phyloP scores from a whole-genome alignment of 2,797 vertebrate genomes.

The Dipus sagitta region DNA sequence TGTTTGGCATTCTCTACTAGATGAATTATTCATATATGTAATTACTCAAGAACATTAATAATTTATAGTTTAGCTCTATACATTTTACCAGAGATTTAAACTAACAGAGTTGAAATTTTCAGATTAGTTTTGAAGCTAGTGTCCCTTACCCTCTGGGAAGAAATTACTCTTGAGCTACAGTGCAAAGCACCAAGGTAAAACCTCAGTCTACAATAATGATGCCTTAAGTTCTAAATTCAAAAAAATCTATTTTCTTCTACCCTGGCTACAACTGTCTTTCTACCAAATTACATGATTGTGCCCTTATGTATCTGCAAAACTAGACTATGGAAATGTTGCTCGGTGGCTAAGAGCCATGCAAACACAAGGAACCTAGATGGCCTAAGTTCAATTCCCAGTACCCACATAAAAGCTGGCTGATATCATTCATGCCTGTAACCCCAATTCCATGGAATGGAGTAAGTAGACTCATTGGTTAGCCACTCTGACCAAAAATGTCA shows the following conservation, averaged over 20 bases:
- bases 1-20: neutral
- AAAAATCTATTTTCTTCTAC: conserved; percentile 23
- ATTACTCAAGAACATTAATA: neutral
- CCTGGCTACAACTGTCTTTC: neutral
- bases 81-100: neutral
- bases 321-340: neutral
- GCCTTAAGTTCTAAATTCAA: neutral
- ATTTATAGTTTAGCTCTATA: neutral
- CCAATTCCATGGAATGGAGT: no score
- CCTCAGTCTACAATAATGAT: neutral
- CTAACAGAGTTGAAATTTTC: conserved; percentile 5
- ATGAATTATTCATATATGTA: neutral
- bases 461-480: no score
- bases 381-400: no score
- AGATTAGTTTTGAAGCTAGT: conserved; percentile 15
- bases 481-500: no score
- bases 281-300: neutral
- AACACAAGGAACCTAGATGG: no score
- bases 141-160: neutral
- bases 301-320: conserved; percentile 32
- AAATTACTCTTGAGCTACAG: conserved; percentile 24
- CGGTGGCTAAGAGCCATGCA: no score
- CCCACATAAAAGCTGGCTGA: no score
- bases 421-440: no score
- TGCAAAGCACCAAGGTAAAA: neutral